Evolutionary conservation across 1,140 invertebrate genomes (phyloP).

Genomic region (Drosophila sulfurigaster): DNA sequence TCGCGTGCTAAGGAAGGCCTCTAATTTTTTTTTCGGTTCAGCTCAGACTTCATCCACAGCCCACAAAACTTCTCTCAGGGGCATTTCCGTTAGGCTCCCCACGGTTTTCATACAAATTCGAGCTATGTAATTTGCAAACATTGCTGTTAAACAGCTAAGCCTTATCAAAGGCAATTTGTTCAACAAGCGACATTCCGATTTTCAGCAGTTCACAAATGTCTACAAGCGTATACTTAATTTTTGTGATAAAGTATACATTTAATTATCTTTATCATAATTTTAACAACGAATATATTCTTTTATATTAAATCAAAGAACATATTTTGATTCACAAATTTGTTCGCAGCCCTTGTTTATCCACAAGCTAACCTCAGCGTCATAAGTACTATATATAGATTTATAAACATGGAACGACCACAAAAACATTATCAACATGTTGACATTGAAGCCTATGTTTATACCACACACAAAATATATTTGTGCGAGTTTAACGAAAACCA

Average conservation of each 20-base stretch:
- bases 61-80: slow-evolving; percentile 11
- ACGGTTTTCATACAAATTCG: neutral
- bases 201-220: neutral
- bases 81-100: slow-evolving; percentile 4
- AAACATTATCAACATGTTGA: slow-evolving; percentile 7
- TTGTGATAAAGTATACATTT: neutral
- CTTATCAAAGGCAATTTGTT: slow-evolving; percentile 34
- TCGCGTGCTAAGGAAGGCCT: slow-evolving; percentile 62
- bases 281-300: neutral
- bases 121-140: neutral
- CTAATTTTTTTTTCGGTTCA: slow-evolving; percentile 37
- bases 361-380: neutral
- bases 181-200: neutral
- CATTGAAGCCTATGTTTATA: slow-evolving; percentile 3
- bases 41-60: slow-evolving; percentile 45
- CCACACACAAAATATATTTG: slow-evolving; percentile 1
- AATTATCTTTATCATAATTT: neutral
- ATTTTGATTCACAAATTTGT: neutral
- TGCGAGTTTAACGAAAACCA: neutral
- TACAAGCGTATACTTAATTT: neutral
- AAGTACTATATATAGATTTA: slow-evolving; percentile 1
- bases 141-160: slow-evolving; percentile 2
- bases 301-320: neutral
- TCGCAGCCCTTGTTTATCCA: neutral
- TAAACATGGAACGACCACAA: slow-evolving; percentile 1